Evolutionary conservation across 2,797 vertebrate species (phyloP), one percentile per base, ranked within the genome.

Genomic region (Argyrosomus regius): DNA sequence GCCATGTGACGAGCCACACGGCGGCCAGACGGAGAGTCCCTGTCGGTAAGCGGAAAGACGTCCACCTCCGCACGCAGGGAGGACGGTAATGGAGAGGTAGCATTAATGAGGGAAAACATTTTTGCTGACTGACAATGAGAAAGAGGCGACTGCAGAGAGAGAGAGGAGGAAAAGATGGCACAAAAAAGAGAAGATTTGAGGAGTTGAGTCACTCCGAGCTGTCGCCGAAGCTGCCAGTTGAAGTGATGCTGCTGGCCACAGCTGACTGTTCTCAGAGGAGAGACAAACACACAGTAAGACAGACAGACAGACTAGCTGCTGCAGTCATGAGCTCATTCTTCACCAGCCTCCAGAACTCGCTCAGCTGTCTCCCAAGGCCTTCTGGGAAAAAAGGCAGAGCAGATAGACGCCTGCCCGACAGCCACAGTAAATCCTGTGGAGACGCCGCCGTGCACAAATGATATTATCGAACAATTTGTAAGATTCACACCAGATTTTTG

Each of bases 1-100:
- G 81, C 80, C 93, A 90, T 88, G 92, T 92, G 92, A 94, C 76
- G 70, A 78, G 70, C 50, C 76, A 1, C 83, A 45, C 77, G 43
- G 41, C 77, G 43, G 41, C 66, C 80, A 70, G 81, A 53, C 45
- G 31, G 78, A 75, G 76, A 62, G 82, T 88, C 84, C 71, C 86
- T 1, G 75, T 43, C 69, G 52, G 39, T 1, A 72, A 76, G 39
- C 50, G 22, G 69, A 78, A 77, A 62, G 69, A 12, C 48, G 14
- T 81, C 58, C 72, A 0, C 72, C 0, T 77, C 75, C 71, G 53
- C 71, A 75, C 0, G 52, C 75, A 39, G 67, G 49, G 79, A 68
- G 60, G 49, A 20, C 1, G 2, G 14, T 46, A 35, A 63, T 3
- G 12, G 53, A 75, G 80, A 77, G 2, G 43, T 16, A 28, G 62